Evolutionary conservation across 2,888 invertebrate genomes (phyloP), one percentile per base, ranked within the genome.

Genomic region (Rhogogaster chlorosoma): DNA sequence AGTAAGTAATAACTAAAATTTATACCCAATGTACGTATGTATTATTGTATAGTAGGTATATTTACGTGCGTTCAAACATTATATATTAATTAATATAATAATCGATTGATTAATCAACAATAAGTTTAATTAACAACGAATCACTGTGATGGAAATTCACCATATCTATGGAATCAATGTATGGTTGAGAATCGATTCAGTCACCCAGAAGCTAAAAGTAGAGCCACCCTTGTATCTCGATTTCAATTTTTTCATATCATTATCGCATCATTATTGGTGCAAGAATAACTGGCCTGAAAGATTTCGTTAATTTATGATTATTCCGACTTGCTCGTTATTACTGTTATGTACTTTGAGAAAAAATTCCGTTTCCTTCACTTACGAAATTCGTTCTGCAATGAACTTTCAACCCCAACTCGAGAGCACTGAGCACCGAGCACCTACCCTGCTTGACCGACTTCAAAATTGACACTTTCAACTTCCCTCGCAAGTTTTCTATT

Each of bases 371-470:
- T 9, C 9, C 22, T 57, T 57, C 57, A n/a, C 57, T 22, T 2
- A 53, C 61, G 61, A 26, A 61, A 61, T 61, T 26, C n/a, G 53
- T 61, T 29, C 61, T 4, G 61, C 12, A 26, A 32, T 36, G 29
- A 67, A 67, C 15, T 75, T 75, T 4, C 75, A 29, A 29, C 77
- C 77, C 18, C 32, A 32, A 53, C 53, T n/a, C 18, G n/a, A 77
- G 77, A n/a, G 38, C 38, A 38, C 26, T 12, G 3, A 73, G 29
- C 53, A 38, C 29, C 6, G 29, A 77, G 77, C 29, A 53, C 29
- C n/a, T 18, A 18, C 77, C 9, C 77, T 53, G 49, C 77, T 77
- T 77, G 77, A 77, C 77, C 77, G 77, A 77, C 77, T 77, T 77
- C 77, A 77, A 53, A 45, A 77, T 77, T 77, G 49, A 77, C 77